These are phyloP conservation scores for Arctopsyche grandis DNA, from an alignment of 1,140 invertebrate species.

Conservation along the genomic window DNA sequence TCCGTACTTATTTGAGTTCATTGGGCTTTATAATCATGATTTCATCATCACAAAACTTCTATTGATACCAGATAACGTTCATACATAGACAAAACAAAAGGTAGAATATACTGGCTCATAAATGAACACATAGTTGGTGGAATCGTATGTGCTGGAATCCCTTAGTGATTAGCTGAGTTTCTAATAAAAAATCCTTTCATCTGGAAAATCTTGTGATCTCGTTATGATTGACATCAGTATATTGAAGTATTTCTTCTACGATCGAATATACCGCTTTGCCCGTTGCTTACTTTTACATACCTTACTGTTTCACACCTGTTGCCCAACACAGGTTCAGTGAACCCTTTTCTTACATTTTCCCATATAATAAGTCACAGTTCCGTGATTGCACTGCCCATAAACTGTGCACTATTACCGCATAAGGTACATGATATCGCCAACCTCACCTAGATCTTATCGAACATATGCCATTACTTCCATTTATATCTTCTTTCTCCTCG, in stretches of 20 bases:
- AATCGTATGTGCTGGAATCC: too few species aligned
- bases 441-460: background rate
- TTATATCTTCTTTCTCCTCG: background rate
- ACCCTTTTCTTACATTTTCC: conserved; percentile 3
- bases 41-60: too few species aligned
- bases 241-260: background rate
- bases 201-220: background rate
- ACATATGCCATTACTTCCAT: background rate
- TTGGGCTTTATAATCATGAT: too few species aligned
- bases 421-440: background rate
- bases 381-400: conserved; percentile 26
- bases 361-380: conserved; percentile 36
- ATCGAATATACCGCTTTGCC: background rate
- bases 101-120: too few species aligned
- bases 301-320: conserved; percentile 12
- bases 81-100: too few species aligned
- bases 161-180: too few species aligned
- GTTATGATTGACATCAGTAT: background rate
- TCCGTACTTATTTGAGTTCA: too few species aligned
- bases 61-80: too few species aligned
- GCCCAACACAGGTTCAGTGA: background rate
- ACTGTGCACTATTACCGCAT: conserved; percentile 19
- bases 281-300: background rate
- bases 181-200: too few species aligned
- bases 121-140: too few species aligned